Evolutionary conservation across 1,140 invertebrate species (phyloP).

Genomic region (Ceratosolen fusciceps): DNA sequence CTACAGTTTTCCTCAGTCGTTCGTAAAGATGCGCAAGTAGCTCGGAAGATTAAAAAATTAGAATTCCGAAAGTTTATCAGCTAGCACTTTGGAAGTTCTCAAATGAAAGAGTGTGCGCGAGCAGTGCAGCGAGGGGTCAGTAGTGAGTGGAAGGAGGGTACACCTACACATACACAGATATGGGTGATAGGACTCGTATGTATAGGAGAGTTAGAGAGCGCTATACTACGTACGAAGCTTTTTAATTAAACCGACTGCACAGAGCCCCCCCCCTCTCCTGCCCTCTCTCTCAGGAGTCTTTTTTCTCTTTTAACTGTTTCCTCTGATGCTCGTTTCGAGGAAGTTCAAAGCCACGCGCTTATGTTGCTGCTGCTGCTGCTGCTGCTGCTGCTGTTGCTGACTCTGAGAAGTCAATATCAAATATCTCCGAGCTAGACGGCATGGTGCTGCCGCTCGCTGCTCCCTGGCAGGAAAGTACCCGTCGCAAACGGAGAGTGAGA

Average conservation of each 20-base stretch:
- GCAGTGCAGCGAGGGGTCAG: background rate
- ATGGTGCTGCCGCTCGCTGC: conserved; percentile 36
- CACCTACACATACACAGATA: conserved; percentile 6
- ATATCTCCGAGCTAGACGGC: conserved; percentile 70
- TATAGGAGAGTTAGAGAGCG: conserved; percentile 19
- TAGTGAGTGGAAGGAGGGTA: background rate
- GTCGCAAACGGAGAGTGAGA: conserved; percentile 31
- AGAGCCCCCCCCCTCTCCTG: conserved; percentile 35
- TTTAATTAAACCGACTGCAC: conserved; percentile 68
- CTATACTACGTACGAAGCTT: conserved; percentile 59
- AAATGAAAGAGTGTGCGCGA: conserved; percentile 4
- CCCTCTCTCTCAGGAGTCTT: conserved; percentile 38
- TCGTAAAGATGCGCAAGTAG: conserved; percentile 21
- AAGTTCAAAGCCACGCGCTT: conserved; percentile 69
- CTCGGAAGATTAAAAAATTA: conserved; percentile 47
- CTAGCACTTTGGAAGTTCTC: background rate
- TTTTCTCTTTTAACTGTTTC: conserved; percentile 31
- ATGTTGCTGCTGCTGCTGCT: too few relatives aligned
- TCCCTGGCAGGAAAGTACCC: conserved; percentile 50
- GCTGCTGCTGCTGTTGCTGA: conserved; percentile 25
- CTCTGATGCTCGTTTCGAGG: conserved; percentile 29
- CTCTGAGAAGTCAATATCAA: conserved; percentile 69
- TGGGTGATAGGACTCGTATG: background rate
- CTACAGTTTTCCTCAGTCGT: background rate
- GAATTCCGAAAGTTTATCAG: conserved; percentile 39